A percentile compares a stretch with the other conserved stretches of the same genome.
Evolutionary conservation across 2,888 invertebrate genomes (phyloP).

Genomic region (Enoplolaimus lenunculus): DNA sequence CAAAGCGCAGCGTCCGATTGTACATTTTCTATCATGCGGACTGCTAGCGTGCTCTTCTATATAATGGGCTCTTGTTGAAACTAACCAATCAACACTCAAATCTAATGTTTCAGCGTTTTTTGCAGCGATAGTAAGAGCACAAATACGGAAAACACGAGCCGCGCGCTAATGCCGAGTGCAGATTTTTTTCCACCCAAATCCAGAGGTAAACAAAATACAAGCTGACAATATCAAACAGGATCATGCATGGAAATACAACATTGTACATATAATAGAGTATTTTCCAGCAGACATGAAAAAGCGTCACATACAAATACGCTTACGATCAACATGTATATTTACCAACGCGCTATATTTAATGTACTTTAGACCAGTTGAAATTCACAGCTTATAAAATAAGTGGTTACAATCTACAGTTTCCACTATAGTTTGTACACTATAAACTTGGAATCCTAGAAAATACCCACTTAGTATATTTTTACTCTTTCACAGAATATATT

Average conservation of each 20-base stretch:
- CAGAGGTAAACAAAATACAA: slow-evolving; percentile 49
- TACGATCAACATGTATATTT: slow-evolving; percentile 47
- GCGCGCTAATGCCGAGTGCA: slow-evolving; percentile 49
- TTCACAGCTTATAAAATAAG: slow-evolving; percentile 49
- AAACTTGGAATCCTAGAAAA: slow-evolving; percentile 36
- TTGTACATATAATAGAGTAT: slow-evolving; percentile 47
- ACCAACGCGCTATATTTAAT: slow-evolving; percentile 45
- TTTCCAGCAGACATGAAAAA: slow-evolving; percentile 47
- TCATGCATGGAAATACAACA: slow-evolving; percentile 50
- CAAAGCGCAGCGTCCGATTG: no score
- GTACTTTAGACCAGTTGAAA: slow-evolving; percentile 49
- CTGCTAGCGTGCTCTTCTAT: no score
- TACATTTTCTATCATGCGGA: no score
- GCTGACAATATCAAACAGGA: slow-evolving; percentile 52
- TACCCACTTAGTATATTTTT: no score
- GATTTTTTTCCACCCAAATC: slow-evolving; percentile 50
- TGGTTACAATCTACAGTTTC: slow-evolving; percentile 46
- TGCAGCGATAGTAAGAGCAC: slow-evolving; percentile 50
- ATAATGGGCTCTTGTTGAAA: no score
- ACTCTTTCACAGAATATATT: no score
- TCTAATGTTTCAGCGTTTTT: slow-evolving; percentile 51
- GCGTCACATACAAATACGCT: slow-evolving; percentile 50
- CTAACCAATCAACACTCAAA: slow-evolving; percentile 49
- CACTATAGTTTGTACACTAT: slow-evolving; percentile 41
- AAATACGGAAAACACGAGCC: slow-evolving; percentile 50